A percentile compares a stretch with the other conserved stretches of the same genome.
Conservation (phyloP, 2,888 invertebrate species). For the Hydrotaea diabolus region DNA sequence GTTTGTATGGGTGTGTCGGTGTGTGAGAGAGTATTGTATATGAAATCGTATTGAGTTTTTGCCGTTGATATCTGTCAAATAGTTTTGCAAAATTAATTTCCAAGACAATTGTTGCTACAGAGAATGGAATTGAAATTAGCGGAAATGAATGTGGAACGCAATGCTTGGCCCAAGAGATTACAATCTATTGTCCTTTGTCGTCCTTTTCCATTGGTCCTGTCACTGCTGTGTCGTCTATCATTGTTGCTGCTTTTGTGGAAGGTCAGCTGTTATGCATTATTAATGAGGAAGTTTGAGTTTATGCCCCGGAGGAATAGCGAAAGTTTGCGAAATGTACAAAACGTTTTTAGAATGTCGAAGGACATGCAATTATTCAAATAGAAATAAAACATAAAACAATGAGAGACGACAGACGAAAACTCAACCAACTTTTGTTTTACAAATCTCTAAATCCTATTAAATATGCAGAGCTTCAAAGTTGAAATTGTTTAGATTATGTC, state of each 20-base stretch:
- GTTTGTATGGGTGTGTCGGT: background rate
- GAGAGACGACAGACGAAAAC: too few species aligned
- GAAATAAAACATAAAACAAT: too few species aligned
- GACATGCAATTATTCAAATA: background rate
- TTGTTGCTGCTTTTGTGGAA: background rate
- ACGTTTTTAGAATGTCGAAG: background rate
- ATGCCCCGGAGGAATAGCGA: background rate
- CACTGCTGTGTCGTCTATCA: background rate
- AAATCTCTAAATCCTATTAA: too few species aligned
- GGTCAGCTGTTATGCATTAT: conserved; percentile 15
- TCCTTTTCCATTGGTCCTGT: background rate
- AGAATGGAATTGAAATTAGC: conserved; percentile 25
- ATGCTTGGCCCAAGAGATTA: background rate
- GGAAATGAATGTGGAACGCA: conserved; percentile 19
- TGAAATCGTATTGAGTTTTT: background rate
- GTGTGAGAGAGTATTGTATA: too few species aligned
- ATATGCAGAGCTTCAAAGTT: too few species aligned
- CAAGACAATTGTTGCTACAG: conserved; percentile 18
- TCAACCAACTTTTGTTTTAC: too few species aligned
- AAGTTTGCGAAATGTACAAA: background rate
- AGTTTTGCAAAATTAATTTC: conserved; percentile 23
- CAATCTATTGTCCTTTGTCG: background rate
- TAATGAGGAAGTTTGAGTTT: background rate
- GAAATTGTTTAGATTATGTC: too few species aligned
- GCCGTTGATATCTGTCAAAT: background rate